Conservation (phyloP, 2,113 vertebrate genomes). For the Lipotes vexillifer region DNA sequence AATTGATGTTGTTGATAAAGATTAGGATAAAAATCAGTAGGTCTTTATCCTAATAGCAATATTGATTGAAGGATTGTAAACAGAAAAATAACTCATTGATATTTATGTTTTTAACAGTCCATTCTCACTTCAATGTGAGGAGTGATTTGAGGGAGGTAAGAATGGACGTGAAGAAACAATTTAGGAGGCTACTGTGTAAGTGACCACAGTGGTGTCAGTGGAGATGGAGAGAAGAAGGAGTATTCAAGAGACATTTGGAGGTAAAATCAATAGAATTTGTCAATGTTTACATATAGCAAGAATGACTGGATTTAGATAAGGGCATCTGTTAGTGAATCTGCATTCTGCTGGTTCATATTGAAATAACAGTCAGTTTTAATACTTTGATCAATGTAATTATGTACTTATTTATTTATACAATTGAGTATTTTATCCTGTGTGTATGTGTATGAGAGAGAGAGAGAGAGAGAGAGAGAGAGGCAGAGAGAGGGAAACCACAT, state of each 20-base stretch:
- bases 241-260: neutral
- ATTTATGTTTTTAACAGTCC: neutral
- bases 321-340: neutral
- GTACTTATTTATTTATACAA: neutral
- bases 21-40: neutral
- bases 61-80: neutral
- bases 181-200: neutral
- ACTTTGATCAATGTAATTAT: neutral
- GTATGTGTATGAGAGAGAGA: neutral
- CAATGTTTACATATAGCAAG: neutral
- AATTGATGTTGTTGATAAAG: neutral
- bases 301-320: neutral
- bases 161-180: neutral
- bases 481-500: neutral
- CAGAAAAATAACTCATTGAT: neutral
- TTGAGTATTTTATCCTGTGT: neutral
- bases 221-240: neutral
- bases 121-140: neutral
- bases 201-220: neutral
- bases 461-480: accelerated
- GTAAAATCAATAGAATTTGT: neutral
- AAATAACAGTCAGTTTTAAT: neutral
- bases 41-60: neutral
- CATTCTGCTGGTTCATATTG: neutral
- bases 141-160: neutral